phyloP scores from a whole-genome alignment of 1,140 invertebrate genomes.

The Drosophila pruinosa region DNA sequence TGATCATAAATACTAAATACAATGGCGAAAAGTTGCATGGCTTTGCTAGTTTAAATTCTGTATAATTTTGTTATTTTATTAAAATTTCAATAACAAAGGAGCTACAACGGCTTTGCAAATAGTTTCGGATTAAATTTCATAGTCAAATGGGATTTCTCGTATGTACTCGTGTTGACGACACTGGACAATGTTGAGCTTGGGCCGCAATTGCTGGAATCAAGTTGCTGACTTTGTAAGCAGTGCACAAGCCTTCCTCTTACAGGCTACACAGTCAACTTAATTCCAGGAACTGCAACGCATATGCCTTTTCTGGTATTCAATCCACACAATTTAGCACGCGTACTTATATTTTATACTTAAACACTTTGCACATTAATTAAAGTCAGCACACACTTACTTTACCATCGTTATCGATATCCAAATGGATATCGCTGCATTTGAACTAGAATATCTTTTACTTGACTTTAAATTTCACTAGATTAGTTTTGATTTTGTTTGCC shows the following conservation, averaged over 20 bases:
- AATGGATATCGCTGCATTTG: slow-evolving; percentile 35
- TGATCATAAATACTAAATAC: slow-evolving; percentile 35
- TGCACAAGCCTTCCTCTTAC: slow-evolving; percentile 69
- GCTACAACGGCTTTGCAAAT: slow-evolving; percentile 19
- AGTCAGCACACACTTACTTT: not conserved
- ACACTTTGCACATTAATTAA: slow-evolving; percentile 24
- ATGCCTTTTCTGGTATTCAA: slow-evolving; percentile 12
- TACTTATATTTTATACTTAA: slow-evolving; percentile 18
- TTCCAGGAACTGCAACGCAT: slow-evolving; percentile 82
- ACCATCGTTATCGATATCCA: slow-evolving; percentile 4
- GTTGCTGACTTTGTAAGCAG: slow-evolving; percentile 82
- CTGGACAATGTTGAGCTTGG: slow-evolving; percentile 41
- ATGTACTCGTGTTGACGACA: slow-evolving; percentile 10
- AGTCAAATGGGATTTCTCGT: not conserved
- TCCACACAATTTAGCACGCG: slow-evolving; percentile 15
- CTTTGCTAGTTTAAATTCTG: slow-evolving; percentile 1
- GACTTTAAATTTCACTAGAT: slow-evolving; percentile 33
- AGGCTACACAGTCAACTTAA: slow-evolving; percentile 83
- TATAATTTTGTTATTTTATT: not conserved
- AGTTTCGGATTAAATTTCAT: not conserved
- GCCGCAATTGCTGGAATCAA: slow-evolving; percentile 83
- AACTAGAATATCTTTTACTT: slow-evolving; percentile 43
- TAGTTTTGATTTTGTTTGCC: slow-evolving; percentile 67
- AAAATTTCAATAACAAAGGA: slow-evolving; percentile 23
- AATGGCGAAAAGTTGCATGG: slow-evolving; percentile 22